Base-by-base conservation (phyloP, 2,113 vertebrate genomes). In the Tiliqua scincoides region DNA sequence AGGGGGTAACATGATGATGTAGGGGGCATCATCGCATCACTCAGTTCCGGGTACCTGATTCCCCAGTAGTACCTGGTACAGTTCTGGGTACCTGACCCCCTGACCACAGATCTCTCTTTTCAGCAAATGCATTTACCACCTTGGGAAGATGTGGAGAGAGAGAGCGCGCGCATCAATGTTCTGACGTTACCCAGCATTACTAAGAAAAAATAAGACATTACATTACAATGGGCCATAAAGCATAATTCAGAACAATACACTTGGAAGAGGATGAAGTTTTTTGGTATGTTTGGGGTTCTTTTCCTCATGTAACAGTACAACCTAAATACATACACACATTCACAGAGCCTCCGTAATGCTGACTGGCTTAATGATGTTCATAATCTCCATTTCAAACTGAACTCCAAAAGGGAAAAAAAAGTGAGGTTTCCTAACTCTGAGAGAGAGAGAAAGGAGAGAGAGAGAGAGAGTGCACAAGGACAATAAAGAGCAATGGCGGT, bases 401-500 rank as follows among this genome's bases (percentile, higher is more conserved):
- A 21, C n/a, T 68, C 52, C 74, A 63, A 80, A 87, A 81, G 65
- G 43, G 8, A 48, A 48, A 48, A 5, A 5, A 48, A 5, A 5
- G 8, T 48, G 43, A 48, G 43, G 4, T 83, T 23, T 70, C 68
- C 76, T 9, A 2, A 3, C 21, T 88, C 88, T 87, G 40, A 25
- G 35, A 62, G 6, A 37, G 0, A 1, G 30, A 59, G 11, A 90
- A 79, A 43, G 70, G 81, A 61, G 88, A 78, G 86, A 91, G 85
- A 89, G 74, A 91, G 92, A 91, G 79, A 71, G 20, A 59, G 65
- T 76, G 70, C 83, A 65, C 76, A 79, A 86, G 78, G 82, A 79
- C 23, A 86, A 84, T 54, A 79, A 88, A 90, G 83, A 88, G 75
- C 87, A 90, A 52, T 37, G 88, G 77, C 85, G 91, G 43, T 52